Conservation (phyloP, 2,888 invertebrate genomes). For the Ophion obscuratus region DNA sequence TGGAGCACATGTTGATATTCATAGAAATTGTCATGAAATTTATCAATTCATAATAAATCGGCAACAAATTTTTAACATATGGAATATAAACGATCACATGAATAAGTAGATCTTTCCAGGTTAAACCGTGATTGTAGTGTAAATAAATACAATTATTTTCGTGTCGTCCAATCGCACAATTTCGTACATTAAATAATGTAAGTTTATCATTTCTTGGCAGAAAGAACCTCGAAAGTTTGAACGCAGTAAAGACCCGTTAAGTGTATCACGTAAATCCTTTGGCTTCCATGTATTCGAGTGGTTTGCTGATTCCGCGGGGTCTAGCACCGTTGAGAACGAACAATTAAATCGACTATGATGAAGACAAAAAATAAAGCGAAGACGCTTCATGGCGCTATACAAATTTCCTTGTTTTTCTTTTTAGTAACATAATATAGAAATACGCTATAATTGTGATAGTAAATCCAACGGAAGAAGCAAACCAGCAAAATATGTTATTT, state of each 20-base stretch:
- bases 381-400: too few relatives aligned
- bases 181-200: conserved; percentile 85
- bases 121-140: too few relatives aligned
- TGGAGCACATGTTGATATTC: too few relatives aligned
- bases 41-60: too few relatives aligned
- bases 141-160: too few relatives aligned
- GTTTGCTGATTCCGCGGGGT: conserved; percentile 72
- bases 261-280: conserved; percentile 86
- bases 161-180: conserved; percentile 85
- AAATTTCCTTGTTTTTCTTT: not conserved
- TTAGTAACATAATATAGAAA: conserved; percentile 4
- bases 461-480: not conserved
- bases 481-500: not conserved
- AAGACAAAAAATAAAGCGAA: not conserved
- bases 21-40: too few relatives aligned
- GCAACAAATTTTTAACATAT: too few relatives aligned
- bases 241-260: conserved; percentile 79
- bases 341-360: conserved; percentile 24
- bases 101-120: too few relatives aligned
- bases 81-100: too few relatives aligned
- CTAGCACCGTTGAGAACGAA: conserved; percentile 34
- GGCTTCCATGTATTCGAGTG: conserved; percentile 72
- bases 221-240: conserved; percentile 71
- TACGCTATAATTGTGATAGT: not conserved
- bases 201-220: conserved; percentile 83